Conservation (phyloP, 92 coral and sea anemone species). For the Scolanthus callimorphus region DNA sequence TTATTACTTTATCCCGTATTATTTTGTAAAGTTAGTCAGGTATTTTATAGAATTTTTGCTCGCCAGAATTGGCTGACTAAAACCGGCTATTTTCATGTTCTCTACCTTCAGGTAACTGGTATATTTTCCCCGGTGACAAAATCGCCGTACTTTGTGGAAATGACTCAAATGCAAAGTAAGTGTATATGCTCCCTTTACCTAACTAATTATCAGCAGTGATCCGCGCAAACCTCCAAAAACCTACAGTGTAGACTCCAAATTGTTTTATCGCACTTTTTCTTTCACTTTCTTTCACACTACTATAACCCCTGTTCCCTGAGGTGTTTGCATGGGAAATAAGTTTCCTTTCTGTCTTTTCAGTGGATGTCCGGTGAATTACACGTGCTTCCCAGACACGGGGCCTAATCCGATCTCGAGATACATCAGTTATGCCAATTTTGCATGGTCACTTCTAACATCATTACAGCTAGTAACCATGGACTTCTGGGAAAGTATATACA, state of each 20-base stretch:
- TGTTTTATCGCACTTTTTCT: no score
- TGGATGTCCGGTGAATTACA: constrained; percentile 58
- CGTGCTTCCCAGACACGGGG: constrained; percentile 79
- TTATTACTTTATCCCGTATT: no score
- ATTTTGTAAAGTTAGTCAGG: no score
- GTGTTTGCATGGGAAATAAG: no score
- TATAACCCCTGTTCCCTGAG: no score
- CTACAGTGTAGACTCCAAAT: no score
- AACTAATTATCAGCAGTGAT: no score
- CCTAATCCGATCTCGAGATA: constrained; percentile 59
- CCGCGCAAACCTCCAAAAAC: no score
- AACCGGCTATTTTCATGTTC: background rate
- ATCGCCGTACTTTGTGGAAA: constrained; percentile 71
- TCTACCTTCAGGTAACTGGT: constrained; percentile 3
- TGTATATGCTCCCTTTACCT: no score
- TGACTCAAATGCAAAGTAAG: constrained; percentile 50
- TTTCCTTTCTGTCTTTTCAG: no score
- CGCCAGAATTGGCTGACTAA: background rate
- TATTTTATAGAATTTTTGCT: no score
- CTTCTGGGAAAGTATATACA: constrained; percentile 95
- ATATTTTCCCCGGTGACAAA: constrained; percentile 40
- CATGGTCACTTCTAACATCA: constrained; percentile 86
- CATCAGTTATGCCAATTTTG: constrained; percentile 88
- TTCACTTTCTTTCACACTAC: no score
- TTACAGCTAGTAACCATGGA: constrained; percentile 94